A percentile compares a stretch with the other conserved stretches of the same genome.
phyloP scores from a whole-genome alignment of 2,113 vertebrate genomes.

The Notechis scutatus region DNA sequence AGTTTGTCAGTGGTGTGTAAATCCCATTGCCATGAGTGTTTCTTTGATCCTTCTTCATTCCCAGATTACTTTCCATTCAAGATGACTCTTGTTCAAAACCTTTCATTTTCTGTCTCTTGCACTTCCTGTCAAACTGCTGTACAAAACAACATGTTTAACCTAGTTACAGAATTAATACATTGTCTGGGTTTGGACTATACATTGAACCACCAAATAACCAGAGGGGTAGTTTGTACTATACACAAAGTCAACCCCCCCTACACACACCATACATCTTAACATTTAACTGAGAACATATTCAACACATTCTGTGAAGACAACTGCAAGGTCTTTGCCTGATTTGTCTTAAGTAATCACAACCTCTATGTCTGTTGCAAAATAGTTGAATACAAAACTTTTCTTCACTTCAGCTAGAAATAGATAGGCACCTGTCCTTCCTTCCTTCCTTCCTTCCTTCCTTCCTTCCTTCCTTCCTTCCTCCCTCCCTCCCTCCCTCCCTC shows the following conservation, averaged over 20 bases:
- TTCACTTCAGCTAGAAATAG: background rate
- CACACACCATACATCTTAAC: background rate
- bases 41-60: slow-evolving; percentile 34
- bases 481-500: background rate
- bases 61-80: slow-evolving; percentile 41
- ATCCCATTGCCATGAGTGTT: background rate
- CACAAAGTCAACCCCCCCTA: background rate
- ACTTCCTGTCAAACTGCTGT: background rate
- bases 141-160: background rate
- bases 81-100: slow-evolving; percentile 44
- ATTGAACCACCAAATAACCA: background rate
- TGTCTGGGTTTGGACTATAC: background rate
- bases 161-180: background rate
- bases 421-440: background rate
- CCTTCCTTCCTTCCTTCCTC: background rate
- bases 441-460: background rate
- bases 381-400: slow-evolving; percentile 40
- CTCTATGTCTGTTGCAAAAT: background rate
- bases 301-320: background rate
- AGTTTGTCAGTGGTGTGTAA: slow-evolving; percentile 27
- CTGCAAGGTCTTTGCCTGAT: background rate
- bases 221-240: background rate
- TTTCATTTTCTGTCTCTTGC: background rate
- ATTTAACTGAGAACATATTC: background rate
- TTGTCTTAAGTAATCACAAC: background rate